Base-by-base conservation (phyloP, 2,113 vertebrate genomes). In the Rhipidura dahli region DNA sequence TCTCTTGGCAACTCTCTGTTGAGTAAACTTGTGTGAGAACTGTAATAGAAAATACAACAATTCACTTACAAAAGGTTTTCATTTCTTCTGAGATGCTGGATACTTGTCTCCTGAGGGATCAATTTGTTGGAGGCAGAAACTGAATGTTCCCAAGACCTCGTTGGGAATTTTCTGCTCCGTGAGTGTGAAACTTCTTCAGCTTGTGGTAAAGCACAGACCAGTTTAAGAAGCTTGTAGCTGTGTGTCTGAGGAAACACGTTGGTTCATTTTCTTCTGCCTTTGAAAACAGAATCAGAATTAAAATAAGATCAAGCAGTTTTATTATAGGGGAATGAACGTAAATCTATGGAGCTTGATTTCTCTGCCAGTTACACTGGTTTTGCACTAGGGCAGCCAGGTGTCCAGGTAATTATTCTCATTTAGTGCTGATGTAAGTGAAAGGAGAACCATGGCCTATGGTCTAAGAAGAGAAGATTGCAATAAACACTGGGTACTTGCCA, bases 281-380 rank as follows among this genome's bases (percentile, higher is more conserved):
- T 88, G 51, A 87, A 80, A 97, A 76, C 16, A 93, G 50, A 84
- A 69, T 65, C 6, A 69, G n/a, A 82, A 89, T 84, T 78, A 83
- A 89, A 95, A 89, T 44, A 26, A 88, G 59, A 84, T 73, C 33
- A 81, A 83, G 17, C 3, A 33, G 47, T 90, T 93, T 82, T 66
- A 68, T 87, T 72, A 57, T 50, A 31, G 87, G 63, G 7, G n/a
- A 83, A 84, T 50, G 7, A 93, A 80, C 1, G 82, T 44, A 94
- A 93, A 66, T 61, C 11, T 49, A 4, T 31, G 65, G 24, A 73
- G 7, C 30, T 54, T 90, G 50, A 39, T 83, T 93, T 77, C 70
- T 57, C 26, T 87, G 37, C 9, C 45, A 77, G 13, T 53, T 54
- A 59, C 60, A 18, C 7, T 61, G 37, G 7, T 39, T 93, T 94